Evolutionary conservation across 1,140 invertebrate genomes (phyloP).

Genomic region (Drosophila kohkoa): DNA sequence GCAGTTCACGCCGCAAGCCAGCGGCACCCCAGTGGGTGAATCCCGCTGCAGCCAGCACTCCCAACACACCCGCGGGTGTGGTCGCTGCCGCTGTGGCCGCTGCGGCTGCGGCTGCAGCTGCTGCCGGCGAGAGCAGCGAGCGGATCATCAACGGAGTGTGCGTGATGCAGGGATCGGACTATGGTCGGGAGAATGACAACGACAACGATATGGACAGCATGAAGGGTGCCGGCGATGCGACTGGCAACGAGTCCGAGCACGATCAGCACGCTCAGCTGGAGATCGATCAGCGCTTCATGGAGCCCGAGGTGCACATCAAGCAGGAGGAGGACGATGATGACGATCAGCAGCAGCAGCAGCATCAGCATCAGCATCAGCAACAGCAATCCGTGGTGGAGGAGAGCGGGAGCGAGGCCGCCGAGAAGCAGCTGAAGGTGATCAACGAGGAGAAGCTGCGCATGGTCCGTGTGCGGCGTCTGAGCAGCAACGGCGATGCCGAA

Average conservation of each 20-base stretch:
- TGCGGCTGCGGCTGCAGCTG: conserved; percentile 13
- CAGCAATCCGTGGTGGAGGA: conserved; percentile 35
- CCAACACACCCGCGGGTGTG: conserved; percentile 28
- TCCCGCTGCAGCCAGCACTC: conserved; percentile 87
- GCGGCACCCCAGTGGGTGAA: conserved; percentile 98
- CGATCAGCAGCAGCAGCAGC: conserved; percentile 25
- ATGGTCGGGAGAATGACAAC: conserved; percentile 87
- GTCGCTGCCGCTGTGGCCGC: conserved; percentile 19
- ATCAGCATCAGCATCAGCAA: conserved; percentile 22
- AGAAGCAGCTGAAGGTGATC: conserved; percentile 71
- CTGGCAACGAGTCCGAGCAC: conserved; percentile 84
- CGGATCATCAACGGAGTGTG: conserved; percentile 96
- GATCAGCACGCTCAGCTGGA: conserved; percentile 72
- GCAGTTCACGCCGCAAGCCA: conserved; percentile 91
- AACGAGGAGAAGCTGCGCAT: conserved; percentile 78
- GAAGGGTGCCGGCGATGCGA: conserved; percentile 75
- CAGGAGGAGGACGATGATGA: conserved; percentile 81
- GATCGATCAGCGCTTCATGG: conserved; percentile 75
- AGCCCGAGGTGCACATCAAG: conserved; percentile 79
- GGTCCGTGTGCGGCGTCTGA: conserved; percentile 73
- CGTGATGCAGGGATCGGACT: conserved; percentile 90
- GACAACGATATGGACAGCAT: conserved; percentile 92
- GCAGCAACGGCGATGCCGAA: conserved; percentile 59
- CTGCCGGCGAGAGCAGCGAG: conserved; percentile 86
- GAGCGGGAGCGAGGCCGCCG: conserved; percentile 23